Evolutionary conservation across 2,113 vertebrate genomes (phyloP), one percentile per base, ranked within the genome.

Genomic region (Pollimyrus isidori): DNA sequence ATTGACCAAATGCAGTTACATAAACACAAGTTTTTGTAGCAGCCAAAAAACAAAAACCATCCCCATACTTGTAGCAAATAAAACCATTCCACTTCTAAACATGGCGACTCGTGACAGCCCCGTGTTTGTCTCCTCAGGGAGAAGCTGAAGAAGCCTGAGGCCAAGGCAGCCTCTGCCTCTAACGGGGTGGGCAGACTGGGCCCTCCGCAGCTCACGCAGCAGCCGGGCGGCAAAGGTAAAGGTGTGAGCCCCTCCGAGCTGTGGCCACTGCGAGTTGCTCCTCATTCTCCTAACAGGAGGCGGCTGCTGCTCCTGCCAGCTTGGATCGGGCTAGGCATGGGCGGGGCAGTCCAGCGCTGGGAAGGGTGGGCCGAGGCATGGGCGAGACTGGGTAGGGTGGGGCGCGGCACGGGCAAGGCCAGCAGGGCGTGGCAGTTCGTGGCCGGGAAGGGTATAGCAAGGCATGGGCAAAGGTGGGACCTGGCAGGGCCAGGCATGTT

Each of bases 181-280:
- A 97, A 97, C 1, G 95, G 39, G n/a, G n/a, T n/a, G n/a, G n/a
- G 26, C 3, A 26, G 62, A 3, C 58, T 3, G n/a, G 58, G n/a
- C n/a, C 3, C 49, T 50, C 49, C 0, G 19, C 17, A 56, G 53
- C 53, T 58, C 17, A 48, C 3, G 46, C 1, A 1, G 53, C 19
- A 58, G 21, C 53, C 19, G 1, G 53, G 53, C 5, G 6, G 53
- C 21, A 58, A 58, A 23, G 53, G 21, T 58, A 19, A 56, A 80
- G 4, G 73, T 45, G 5, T 11, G 7, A 21, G 19, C 19, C 76
- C 5, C 39, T 19, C 5, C n/a, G 4, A 30, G 30, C 69, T 2
- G 10, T 0, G 10, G 69, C 69, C 69, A 15, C 3, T 13, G 65
- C 10, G 65, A 73, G 58, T 7, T 65, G 11, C 58, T 65, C n/a